Evolutionary conservation across 2,888 invertebrate species (phyloP), one percentile per base, ranked within the genome.

Genomic region (Blastobasis lacticolella): DNA sequence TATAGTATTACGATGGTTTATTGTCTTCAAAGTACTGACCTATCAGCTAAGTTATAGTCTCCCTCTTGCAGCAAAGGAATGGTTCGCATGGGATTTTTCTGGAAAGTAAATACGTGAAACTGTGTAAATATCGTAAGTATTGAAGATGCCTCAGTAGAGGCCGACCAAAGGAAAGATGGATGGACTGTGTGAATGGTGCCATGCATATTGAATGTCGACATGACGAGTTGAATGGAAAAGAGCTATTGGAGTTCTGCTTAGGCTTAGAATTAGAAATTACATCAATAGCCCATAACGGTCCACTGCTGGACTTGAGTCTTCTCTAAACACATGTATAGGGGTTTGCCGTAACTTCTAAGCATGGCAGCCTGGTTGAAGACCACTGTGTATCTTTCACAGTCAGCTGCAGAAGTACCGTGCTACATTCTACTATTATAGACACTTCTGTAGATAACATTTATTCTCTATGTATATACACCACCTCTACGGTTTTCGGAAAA

Each of bases 41-140:
- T 87, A 62, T 87, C 86, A 5, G 78, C 80, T 54, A 86, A 59
- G 55, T 69, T 69, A 62, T 71, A 85, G 49, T 77, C 77, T 1
- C 70, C 78, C 57, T 85, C 86, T 48, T 80, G 81, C 47, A 75
- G 66, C 9, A 78, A 59, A 1, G 86, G 86, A 48, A 87, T 68
- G 0, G 86, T 84, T 54, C 72, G 73, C 84, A 87, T 85, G 2
- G 86, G 85, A 54, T 86, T 87, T 78, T 78, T 84, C 86, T 87
- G 71, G 50, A 74, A 79, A 59, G 5, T 4, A 38, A 38, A 49
- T 42, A 10, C 8, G 4, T 5, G 36, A 23, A 41, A 38, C 10
- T 38, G 38, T 5, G 7, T 38, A 38, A 10, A 36, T 48, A 38
- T n/a, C 6, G 38, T 40, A 23, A 23, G 23, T 37, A 7, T 46